These are phyloP conservation scores for Idaea straminata DNA, from an alignment of 2,888 invertebrate species.

Conservation along the genomic window DNA sequence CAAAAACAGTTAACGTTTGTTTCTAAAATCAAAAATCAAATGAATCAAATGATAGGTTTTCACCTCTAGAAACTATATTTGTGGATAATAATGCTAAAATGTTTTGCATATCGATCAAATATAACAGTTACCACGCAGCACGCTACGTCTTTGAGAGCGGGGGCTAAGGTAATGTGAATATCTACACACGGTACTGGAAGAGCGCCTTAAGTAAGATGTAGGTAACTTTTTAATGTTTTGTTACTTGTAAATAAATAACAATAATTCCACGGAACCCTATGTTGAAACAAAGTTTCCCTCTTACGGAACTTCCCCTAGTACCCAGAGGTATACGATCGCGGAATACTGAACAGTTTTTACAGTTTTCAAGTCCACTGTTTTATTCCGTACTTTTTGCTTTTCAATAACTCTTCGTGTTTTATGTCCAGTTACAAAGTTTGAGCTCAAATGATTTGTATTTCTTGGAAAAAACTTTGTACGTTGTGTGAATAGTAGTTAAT, in stretches of 20 bases:
- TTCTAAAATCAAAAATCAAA: no score
- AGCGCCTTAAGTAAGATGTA: no score
- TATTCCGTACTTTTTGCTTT: constrained; percentile 22
- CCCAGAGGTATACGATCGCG: constrained; percentile 1
- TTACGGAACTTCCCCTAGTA: not conserved
- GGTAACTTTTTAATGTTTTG: no score
- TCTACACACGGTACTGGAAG: no score
- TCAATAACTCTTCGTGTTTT: constrained; percentile 20
- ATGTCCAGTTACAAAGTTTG: constrained; percentile 13
- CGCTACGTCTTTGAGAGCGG: no score
- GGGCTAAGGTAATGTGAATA: no score
- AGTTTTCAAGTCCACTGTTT: constrained; percentile 11
- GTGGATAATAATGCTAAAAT: no score
- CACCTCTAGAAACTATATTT: no score
- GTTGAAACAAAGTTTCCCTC: not conserved
- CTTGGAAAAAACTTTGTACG: constrained; percentile 5
- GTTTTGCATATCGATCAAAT: no score
- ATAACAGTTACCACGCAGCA: no score
- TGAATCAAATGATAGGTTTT: no score
- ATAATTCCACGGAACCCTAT: not conserved
- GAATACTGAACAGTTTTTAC: constrained; percentile 15
- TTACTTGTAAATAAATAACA: not conserved
- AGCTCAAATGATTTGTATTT: constrained; percentile 22
- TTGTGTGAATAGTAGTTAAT: not conserved
- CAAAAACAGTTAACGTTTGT: no score